These are phyloP conservation scores for honey bee (Apis mellifera) DNA, from an alignment of 1,140 invertebrate species.

Conservation along the genomic window Amel_HAv3.1 CM009935.2:11304501-11305000, in stretches of 20 bases:
- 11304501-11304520: not conserved
- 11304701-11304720: not conserved
- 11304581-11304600: conserved; percentile 9
- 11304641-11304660: not conserved
- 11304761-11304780: not conserved
- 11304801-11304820: not conserved
- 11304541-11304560: conserved; percentile 57
- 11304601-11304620: conserved; percentile 57
- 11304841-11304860: not conserved
- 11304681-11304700: not conserved
- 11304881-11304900: not conserved
- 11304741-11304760: not conserved
- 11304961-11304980: not conserved
- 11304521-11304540: conserved; percentile 51
- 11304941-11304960: not conserved
- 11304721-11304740: not conserved
- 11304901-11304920: not conserved
- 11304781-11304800: conserved; percentile 34
- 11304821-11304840: not conserved
- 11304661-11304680: not conserved
- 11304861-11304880: not conserved
- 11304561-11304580: conserved; percentile 19
- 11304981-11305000: not conserved
- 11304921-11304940: not conserved
- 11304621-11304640: not conserved